Base-by-base conservation (phyloP, 2,888 invertebrate genomes). In the Rosalia funebris region DNA sequence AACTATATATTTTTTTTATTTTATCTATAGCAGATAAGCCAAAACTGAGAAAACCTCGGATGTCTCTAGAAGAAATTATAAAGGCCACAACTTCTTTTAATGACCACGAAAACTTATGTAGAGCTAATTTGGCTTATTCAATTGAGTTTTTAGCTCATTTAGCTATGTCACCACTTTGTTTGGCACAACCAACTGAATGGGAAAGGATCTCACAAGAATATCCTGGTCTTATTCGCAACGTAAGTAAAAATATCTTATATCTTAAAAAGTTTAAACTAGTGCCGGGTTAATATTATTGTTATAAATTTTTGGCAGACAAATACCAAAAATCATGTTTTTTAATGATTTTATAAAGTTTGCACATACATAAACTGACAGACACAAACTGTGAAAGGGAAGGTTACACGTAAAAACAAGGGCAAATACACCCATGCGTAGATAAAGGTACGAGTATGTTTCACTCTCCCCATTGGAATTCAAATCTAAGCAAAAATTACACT, bases 161-260 rank as follows among this genome's bases (percentile, higher is more conserved):
- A 74, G 83, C 86, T 53, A 82, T 83, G 77, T 85, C 85, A 50
- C 85, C 86, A 19, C 81, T 83, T 48, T 84, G 85, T 68, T 80
- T 83, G 64, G 75, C 79, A 42, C 79, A 82, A 47, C 86, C 86
- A 20, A 76, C 74, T 42, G 84, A 85, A 71, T 85, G 86, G 85
- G 81, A 82, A 50, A 80, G 82, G 53, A 85, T 86, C 69, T 80
- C 82, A 46, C 80, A 79, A 66, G 84, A 84, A 61, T 83, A 82
- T 74, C 86, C 86, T 11, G 78, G 74, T 66, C 81, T 87, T 62
- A 77, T 85, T 60, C 82, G 84, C 52, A 65, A 65, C 34, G 67
- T 68, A 62, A 68, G 67, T 68, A 63, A 20, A 19, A n/a, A 34
- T 34, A 19, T 25, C 9, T 25, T 25, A 9, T 25, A 25, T 25